Evolutionary conservation across 2,888 invertebrate species (phyloP).

Genomic region (Junonia oenone): DNA sequence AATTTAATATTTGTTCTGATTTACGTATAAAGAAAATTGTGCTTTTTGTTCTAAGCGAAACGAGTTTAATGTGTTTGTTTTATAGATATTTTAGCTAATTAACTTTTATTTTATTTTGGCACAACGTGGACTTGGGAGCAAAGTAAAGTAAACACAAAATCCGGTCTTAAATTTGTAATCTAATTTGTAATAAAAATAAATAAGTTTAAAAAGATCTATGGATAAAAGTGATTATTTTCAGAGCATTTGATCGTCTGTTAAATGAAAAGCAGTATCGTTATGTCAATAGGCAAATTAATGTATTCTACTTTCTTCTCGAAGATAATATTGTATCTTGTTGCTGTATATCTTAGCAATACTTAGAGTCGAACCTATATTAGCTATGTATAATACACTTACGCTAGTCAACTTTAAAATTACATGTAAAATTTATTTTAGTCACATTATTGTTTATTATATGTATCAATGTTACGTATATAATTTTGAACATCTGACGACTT

Average conservation of each 20-base stretch:
- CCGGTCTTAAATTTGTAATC: neutral
- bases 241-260: slow-evolving; percentile 12
- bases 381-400: slow-evolving; percentile 74
- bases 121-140: slow-evolving; percentile 65
- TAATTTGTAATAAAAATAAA: neutral
- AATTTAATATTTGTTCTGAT: slow-evolving; percentile 60
- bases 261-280: slow-evolving; percentile 1
- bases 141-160: slow-evolving; percentile 30
- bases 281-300: slow-evolving; percentile 5
- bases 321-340: slow-evolving; percentile 7
- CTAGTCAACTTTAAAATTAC: slow-evolving; percentile 74
- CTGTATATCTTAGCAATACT: slow-evolving; percentile 33
- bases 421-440: slow-evolving; percentile 77
- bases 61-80: slow-evolving; percentile 17
- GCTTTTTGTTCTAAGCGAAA: slow-evolving; percentile 15
- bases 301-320: slow-evolving; percentile 1
- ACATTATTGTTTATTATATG: slow-evolving; percentile 78
- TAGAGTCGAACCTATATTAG: slow-evolving; percentile 70
- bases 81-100: slow-evolving; percentile 18
- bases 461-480: slow-evolving; percentile 79
- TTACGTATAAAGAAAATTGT: slow-evolving; percentile 56
- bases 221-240: slow-evolving; percentile 15
- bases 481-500: slow-evolving; percentile 77
- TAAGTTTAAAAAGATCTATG: neutral
- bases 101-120: slow-evolving; percentile 64